Base-by-base conservation (phyloP, 2,113 vertebrate species). In the Reinhardtius hippoglossoides region DNA sequence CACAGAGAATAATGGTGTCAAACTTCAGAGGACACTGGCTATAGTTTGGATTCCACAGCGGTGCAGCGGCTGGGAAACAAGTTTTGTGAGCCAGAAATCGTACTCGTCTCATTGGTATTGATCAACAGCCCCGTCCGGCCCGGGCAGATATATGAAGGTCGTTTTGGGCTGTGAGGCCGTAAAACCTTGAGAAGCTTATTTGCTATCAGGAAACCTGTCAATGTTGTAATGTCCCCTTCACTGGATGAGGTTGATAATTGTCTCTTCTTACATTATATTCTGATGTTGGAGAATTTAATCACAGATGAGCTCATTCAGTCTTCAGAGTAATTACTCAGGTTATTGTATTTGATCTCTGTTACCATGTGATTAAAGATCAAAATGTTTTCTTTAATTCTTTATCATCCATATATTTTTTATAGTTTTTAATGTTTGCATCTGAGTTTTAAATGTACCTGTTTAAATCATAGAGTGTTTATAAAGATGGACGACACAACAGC, bases 81-180 rank as follows among this genome's bases (percentile, higher is more conserved):
- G 69, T 70, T 78, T 48, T 82, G 62, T 69, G 79, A 63, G 71
- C 59, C 55, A 69, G 59, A 83, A 86, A 77, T 86, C 52, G 24
- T 50, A 23, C 67, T 37, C 1, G 1, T 42, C 66, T 85, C 62
- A 77, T 63, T 78, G 71, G 31, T 85, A 90, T 87, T 83, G 82
- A 88, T 83, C 73, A 83, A 72, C 31, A 31, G n/a, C 18, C 44
- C 59, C 26, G 4, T 62, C 40, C 75, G 26, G 35, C 63, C 52
- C 5, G 26, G 21, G 64, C 76, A 75, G 71, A 81, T 77, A 71
- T 68, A 85, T 76, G 37, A 67, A 74, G 68, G 75, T 78, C 50
- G 82, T 75, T 78, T 71, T 56, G 69, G 72, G 50, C 18, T 69
- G 26, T 48, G 69, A 77, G 42, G 72, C 50, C 48, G 60, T 81